These are phyloP conservation scores for Acanthoscelides obtectus DNA, from an alignment of 2,888 invertebrate genomes.

Conservation along the genomic window DNA sequence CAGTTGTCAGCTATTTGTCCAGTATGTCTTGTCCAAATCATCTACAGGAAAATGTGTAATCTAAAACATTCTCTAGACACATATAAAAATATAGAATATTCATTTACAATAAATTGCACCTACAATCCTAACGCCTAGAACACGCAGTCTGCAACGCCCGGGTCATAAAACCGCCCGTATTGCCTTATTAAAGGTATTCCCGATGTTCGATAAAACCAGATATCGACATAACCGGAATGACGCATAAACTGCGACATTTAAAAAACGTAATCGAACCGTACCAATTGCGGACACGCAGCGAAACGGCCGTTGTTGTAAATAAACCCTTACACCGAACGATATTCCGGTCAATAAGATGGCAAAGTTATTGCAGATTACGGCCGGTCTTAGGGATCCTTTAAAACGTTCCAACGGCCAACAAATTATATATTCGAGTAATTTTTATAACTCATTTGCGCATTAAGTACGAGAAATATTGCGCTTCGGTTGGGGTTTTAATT, in stretches of 20 bases:
- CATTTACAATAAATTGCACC: neutral
- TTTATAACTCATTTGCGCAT: constrained; percentile 33
- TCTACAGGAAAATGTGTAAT: no score
- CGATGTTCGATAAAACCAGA: neutral
- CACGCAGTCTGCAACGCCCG: neutral
- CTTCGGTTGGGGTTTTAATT: constrained; percentile 30
- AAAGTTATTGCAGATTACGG: constrained; percentile 29
- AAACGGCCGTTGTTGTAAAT: constrained; percentile 30
- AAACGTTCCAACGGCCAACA: constrained; percentile 22
- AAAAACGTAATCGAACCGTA: neutral
- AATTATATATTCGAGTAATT: constrained; percentile 35
- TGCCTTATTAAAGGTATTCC: neutral
- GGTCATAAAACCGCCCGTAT: neutral
- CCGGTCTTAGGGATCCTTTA: constrained; percentile 17
- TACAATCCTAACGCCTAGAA: neutral
- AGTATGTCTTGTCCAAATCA: no score
- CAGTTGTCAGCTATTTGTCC: no score
- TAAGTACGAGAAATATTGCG: constrained; percentile 35
- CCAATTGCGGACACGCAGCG: neutral
- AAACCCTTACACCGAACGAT: constrained; percentile 31
- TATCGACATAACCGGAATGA: neutral
- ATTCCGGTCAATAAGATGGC: constrained; percentile 30
- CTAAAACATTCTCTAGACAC: no score
- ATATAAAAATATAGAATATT: no score
- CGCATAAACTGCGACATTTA: neutral